Base-by-base conservation (phyloP, 1,140 invertebrate species). In the Agrilus planipennis region DNA sequence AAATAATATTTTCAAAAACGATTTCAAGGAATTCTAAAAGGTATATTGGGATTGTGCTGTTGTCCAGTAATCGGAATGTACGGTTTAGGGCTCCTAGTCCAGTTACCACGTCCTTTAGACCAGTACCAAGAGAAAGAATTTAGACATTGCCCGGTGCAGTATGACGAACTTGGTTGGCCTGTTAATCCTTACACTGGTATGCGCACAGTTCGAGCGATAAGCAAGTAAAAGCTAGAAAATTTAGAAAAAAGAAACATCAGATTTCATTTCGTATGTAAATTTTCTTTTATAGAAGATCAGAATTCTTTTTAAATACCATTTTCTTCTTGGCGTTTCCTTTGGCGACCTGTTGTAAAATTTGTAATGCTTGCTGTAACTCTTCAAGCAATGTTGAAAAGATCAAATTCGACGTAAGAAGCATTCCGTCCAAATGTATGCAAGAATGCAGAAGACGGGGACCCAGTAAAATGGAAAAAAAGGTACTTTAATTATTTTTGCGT, bases 221-320 rank as follows among this genome's bases (percentile, higher is more conserved):
- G 37, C 20, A 41, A 12, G 38, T 45, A 35, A 25, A 15, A 23
- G 38, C 31, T 25, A 19, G 11, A 29, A 31, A 16, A 14, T 34
- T 22, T 34, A 6, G 5, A 7, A 34, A 16, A 9, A 17, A 4
- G 14, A 15, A 34, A 9, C 14, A 20, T 18, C 18, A 11, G 20
- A 17, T 15, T 4, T 34, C 7, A 34, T 34, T 15, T 36, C n/a
- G 22, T 42, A 31, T 35, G n/a, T 9, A 2, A 37, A 39, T 42
- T 39, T 39, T 22, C 23, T 3, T 23, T 41, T 45, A 10, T 19
- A 51, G 49, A 34, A 32, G 34, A 35, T 45, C 46, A n/a, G 49
- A 51, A 36, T 48, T 51, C 39, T 51, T 40, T 36, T 40, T 51
- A 36, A 51, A 51, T 31, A 39, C 44, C 9, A 45, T 51, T 18